Evolutionary conservation across 1,140 invertebrate species (phyloP), one percentile per base, ranked within the genome.

Genomic region (Pseudomyrmex sp.): DNA sequence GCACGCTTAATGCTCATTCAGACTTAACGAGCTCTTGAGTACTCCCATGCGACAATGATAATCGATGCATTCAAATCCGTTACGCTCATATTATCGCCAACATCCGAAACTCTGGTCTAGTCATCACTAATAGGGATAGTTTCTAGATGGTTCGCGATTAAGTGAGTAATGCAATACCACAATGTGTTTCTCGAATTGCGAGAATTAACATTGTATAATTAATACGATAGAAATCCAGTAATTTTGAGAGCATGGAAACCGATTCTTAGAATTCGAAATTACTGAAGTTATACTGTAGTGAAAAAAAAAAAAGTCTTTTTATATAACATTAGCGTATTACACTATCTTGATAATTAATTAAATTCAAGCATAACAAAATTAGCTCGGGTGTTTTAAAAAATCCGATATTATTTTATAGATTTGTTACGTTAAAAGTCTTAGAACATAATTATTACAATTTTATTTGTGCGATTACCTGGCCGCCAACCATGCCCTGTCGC

Each of bases 401-500:
- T 26, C n/a, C 10, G 18, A 2, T 61, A 13, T 61, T 26, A 10
- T 12, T 18, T 59, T 59, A 8, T 52, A 7, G 0, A 56, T 2
- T n/a, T 56, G 15, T 62, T 10, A 35, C 35, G 26, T 26, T 35
- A 35, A 26, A 26, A 35, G 5, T 48, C 26, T 61, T 0, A 59
- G 5, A 18, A 74, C 13, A 20, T 15, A 5, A n/a, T 13, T 46
- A 35, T 8, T 13, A 9, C 13, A 72, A 26, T 15, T 13, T 46
- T 9, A 13, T 18, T 44, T 12, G 10, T 20, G 2, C n/a, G 59
- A 61, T 94, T 93, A 97, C 96, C 95, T 97, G 96, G 58, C 96
- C 97, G n/a, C 96, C 96, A 62, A 97, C 97, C 95, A 96, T 96
- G 68, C 97, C 97, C 83, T 96, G 95, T 44, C 96, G 95, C 58